Base-by-base conservation (phyloP, 2,888 invertebrate species). In the Phymatocera aterrima region DNA sequence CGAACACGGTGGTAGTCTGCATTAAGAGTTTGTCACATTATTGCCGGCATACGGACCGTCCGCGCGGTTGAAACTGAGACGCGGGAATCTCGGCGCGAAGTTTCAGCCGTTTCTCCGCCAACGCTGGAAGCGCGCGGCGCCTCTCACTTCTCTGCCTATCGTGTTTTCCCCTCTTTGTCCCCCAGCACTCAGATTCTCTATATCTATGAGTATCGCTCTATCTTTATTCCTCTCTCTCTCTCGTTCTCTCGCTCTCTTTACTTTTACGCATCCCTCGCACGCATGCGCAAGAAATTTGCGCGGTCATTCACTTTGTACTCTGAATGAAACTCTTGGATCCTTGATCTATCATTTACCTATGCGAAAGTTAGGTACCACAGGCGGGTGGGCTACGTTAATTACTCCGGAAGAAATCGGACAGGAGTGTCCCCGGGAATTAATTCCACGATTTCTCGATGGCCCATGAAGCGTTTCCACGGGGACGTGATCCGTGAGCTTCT, bases 61-160 rank as follows among this genome's bases (percentile, higher is more conserved):
- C 83, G 86, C 87, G 85, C 87, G 86, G 83, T 85, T 83, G 83
- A 83, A 84, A 87, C 87, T 87, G 87, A 87, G 82, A 80, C 83
- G 78, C 70, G 70, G 70, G 78, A 78, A 78, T 78, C 78, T 43
- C 37, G 31, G 10, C 75, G 75, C 57, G 40, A 75, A 75, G 57
- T 75, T 60, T 75, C 75, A 24, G 37, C 40, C 37, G 54, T 37
- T 21, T 57, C 48, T 72, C 75, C 43, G 57, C 43, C 34, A 37
- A 34, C 72, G 54, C 72, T 72, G 72, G 51, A 72, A 72, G 72
- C 72, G 72, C 75, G 75, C 75, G 75, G 34, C 75, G 57, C 60
- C 75, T 54, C 75, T 54, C 75, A 60, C 75, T 37, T 75, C 75
- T 40, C 31, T 15, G 28, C 24, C 57, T 57, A 12, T n/a, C 34